These are phyloP conservation scores for Apantesis nais DNA, from an alignment of 2,888 invertebrate species.

Conservation along the genomic window DNA sequence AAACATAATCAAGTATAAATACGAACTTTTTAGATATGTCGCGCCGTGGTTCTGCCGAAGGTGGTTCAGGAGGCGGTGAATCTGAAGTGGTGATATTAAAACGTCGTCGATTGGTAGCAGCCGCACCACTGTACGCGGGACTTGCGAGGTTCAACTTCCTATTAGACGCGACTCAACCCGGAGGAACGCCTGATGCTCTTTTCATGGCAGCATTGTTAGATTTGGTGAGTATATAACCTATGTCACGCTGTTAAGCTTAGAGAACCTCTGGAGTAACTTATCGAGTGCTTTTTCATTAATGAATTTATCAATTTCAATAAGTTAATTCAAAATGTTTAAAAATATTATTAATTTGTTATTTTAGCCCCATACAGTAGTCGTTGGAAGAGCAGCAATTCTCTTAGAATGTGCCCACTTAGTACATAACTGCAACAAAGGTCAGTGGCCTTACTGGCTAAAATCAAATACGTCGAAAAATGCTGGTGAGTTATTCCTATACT, in stretches of 20 bases:
- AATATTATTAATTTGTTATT: conserved; percentile 28
- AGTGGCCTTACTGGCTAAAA: conserved; percentile 99
- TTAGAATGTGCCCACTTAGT: conserved; percentile 98
- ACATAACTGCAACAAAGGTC: conserved; percentile 98
- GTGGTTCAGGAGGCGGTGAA: conserved; percentile 89
- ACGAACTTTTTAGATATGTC: conserved; percentile 75
- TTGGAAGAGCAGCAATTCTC: conserved; percentile 95
- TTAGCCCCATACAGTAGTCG: conserved; percentile 96
- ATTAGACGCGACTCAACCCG: conserved; percentile 97
- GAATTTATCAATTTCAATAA: neutral
- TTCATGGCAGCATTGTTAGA: conserved; percentile 97
- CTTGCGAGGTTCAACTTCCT: conserved; percentile 96
- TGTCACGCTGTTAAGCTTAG: neutral
- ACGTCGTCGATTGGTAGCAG: conserved; percentile 93
- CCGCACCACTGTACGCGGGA: conserved; percentile 92
- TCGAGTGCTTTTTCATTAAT: neutral
- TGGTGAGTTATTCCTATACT: conserved; percentile 52
- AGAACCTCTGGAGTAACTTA: neutral
- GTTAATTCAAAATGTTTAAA: neutral
- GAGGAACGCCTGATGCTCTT: conserved; percentile 98
- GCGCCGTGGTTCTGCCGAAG: conserved; percentile 93
- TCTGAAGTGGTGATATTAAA: conserved; percentile 95
- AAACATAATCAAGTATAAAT: neutral
- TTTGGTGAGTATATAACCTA: conserved; percentile 87
- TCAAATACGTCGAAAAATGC: conserved; percentile 86